Evolutionary conservation across 2,113 vertebrate species (phyloP).

Genomic region (human): GRCh38 chr13:90649501-90650000

Average conservation of each 20-base stretch:
- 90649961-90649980: not conserved
- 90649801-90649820: not conserved
- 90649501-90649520: not conserved
- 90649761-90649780: not conserved
- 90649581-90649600: not conserved
- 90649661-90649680: not conserved
- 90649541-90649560: not conserved
- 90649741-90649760: not conserved
- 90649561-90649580: not conserved
- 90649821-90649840: not conserved
- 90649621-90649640: not conserved
- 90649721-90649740: accelerated
- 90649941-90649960: not conserved
- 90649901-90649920: not conserved
- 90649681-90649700: accelerated
- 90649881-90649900: not conserved
- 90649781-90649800: not conserved
- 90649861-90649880: not conserved
- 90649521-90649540: not conserved
- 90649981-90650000: not conserved
- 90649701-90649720: not conserved
- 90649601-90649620: not conserved
- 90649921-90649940: not conserved
- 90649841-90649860: not conserved
- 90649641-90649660: not conserved